Evolutionary conservation across 2,888 invertebrate genomes (phyloP), one percentile per base, ranked within the genome.

Genomic region (Caradrina kadenii): DNA sequence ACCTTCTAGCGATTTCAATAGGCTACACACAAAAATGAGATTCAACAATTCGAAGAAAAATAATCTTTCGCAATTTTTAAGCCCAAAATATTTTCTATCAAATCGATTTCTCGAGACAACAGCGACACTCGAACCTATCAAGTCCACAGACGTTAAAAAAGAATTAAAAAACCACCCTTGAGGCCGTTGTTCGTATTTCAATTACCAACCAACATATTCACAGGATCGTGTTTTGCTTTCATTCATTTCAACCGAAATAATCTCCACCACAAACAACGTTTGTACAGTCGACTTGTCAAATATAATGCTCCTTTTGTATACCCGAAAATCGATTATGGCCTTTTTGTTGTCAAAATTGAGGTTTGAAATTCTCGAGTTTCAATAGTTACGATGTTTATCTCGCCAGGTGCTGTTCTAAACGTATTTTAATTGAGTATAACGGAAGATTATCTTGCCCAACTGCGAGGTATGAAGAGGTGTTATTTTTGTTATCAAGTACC

Each of bases 271-370:
- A 96, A 96, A 95, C 96, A 96, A 87, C 91, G 91, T 89, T 90
- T 91, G 91, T 93, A 92, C 94, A 94, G 94, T 93, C 92, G 94
- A 94, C 94, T 95, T 94, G 95, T 93, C 94, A 96, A 93, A 94
- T 93, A 96, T 94, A 95, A 95, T 94, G 89, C 93, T 81, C 83
- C 90, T 90, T 94, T 95, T 96, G 94, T 94, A 88, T 80, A 87
- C 89, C 90, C 83, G 87, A 93, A 95, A 96, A 95, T 95, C 96
- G 96, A 96, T 96, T 96, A 95, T 92, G 90, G 93, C 92, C 95
- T 95, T 95, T 96, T 95, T 95, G 96, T 95, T 95, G 94, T 95
- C 95, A 95, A 94, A 95, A 94, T 94, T 94, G 95, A 93, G 95
- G 95, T 91, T 95, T 91, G 88, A 92, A 93, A 92, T 93, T 96